Base-by-base conservation (phyloP, 1,140 invertebrate genomes). In the Bombus cullumanus region DNA sequence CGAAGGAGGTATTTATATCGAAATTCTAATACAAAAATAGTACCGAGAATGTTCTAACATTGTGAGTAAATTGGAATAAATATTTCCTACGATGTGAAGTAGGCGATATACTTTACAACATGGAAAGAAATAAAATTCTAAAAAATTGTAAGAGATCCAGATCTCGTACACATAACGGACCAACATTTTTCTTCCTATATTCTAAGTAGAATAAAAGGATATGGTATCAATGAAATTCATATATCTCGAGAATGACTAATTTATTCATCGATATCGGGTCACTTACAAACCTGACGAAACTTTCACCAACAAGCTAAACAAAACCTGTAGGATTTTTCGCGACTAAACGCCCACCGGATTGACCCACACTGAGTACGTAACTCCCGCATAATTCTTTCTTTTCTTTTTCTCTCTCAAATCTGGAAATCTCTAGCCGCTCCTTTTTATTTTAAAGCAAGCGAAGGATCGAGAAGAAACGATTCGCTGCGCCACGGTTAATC, bases 261-360 rank as follows among this genome's bases (percentile, higher is more conserved):
- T 76, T 39, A 39, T 76, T 76, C 74, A 18, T 75, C 34, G 47
- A 75, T 37, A 37, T 57, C 8, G 12, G 43, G 15, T 31, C 22
- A 8, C 31, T 37, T 28, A n/a, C 13, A 39, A 39, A 22, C 18
- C 37, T 12, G 3, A 39, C 41, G 37, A 57, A n/a, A 72, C 79
- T 72, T 81, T 81, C 66, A 71, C 62, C 73, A 41, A 39, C 13
- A 47, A 47, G 34, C 12, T 43, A 37, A 68, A 77, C 81, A 37
- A 25, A 66, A 39, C 41, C 25, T 37, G n/a, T n/a, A 53, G 6
- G 1, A 57, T 75, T 83, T 83, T 83, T 83, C 31, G 3, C 34
- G 72, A 75, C 59, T 8, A n/a, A n/a, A 53, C 62, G 53, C 81
- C 73, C 13, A 83, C 81, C 4, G n/a, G 10, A 75, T n/a, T 66